Evolutionary conservation across 2,113 vertebrate genomes (phyloP).

Genomic region (Epinephelus lanceolatus): DNA sequence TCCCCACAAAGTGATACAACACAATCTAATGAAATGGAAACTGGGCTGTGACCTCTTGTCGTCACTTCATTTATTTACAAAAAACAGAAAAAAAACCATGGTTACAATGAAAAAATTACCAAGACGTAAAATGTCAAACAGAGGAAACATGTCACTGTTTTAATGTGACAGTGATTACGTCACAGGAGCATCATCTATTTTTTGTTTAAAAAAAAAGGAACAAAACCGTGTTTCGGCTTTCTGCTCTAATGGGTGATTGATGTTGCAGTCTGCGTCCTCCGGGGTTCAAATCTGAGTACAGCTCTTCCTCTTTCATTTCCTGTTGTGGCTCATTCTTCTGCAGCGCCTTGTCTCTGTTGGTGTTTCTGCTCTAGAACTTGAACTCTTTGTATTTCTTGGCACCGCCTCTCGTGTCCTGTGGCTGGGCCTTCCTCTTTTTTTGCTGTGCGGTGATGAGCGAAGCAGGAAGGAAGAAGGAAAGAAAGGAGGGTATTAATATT

Average conservation of each 20-base stretch:
- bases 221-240: slow-evolving; percentile 1
- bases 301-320: slow-evolving; percentile 43
- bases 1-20: background rate
- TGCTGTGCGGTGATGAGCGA: slow-evolving; percentile 80
- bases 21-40: background rate
- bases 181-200: slow-evolving; percentile 2
- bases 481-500: background rate
- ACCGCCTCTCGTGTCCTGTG: slow-evolving; percentile 89
- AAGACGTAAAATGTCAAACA: slow-evolving; percentile 31
- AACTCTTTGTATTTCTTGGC: slow-evolving; percentile 97
- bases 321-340: background rate
- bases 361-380: slow-evolving; percentile 87
- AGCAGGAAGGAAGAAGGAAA: background rate
- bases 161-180: background rate
- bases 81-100: slow-evolving; percentile 31
- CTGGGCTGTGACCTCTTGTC: background rate
- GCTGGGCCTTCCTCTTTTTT: slow-evolving; percentile 95
- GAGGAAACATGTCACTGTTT: slow-evolving; percentile 16
- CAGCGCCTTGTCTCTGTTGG: background rate
- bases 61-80: slow-evolving; percentile 84
- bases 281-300: slow-evolving; percentile 24
- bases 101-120: slow-evolving; percentile 51
- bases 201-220: slow-evolving; percentile 33
- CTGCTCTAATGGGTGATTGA: slow-evolving; percentile 29
- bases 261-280: slow-evolving; percentile 34